phyloP scores from a whole-genome alignment of 2,888 invertebrate genomes.

The Ephialtes manifestator region DNA sequence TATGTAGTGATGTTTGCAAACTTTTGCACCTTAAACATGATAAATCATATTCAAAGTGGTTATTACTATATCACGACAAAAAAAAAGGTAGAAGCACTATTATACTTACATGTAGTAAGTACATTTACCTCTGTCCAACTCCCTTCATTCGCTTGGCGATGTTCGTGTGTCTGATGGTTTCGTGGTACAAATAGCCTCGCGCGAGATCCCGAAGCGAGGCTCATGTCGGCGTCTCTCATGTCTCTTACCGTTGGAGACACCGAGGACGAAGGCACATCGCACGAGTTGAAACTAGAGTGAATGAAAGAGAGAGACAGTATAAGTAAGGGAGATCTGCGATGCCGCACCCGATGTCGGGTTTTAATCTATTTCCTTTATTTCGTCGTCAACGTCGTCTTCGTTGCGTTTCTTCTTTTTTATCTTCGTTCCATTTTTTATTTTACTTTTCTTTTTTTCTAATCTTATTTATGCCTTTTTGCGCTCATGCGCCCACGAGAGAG shows the following conservation, averaged over 20 bases:
- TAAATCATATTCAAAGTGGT: not conserved
- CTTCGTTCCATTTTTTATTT: conserved; percentile 3
- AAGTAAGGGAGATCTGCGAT: conserved; percentile 34
- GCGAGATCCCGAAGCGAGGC: conserved; percentile 68
- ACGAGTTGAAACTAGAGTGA: conserved; percentile 35
- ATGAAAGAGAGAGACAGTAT: conserved; percentile 9
- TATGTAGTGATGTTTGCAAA: no score
- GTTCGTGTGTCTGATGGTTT: conserved; percentile 68
- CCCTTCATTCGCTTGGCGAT: conserved; percentile 53
- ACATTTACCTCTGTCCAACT: conserved; percentile 54
- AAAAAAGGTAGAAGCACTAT: not conserved
- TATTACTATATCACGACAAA: not conserved
- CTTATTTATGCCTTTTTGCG: conserved; percentile 34
- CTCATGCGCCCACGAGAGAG: conserved; percentile 25
- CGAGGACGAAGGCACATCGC: conserved; percentile 53
- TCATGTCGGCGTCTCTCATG: conserved; percentile 79
- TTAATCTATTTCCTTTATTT: conserved; percentile 78
- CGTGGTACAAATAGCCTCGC: conserved; percentile 82
- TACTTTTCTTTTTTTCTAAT: conserved; percentile 35
- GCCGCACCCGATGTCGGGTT: conserved; percentile 72
- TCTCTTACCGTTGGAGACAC: conserved; percentile 70
- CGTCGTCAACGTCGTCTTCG: conserved; percentile 65
- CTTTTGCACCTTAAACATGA: not conserved
- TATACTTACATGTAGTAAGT: conserved; percentile 45
- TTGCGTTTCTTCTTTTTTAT: conserved; percentile 38